phyloP scores from a whole-genome alignment of 2,113 vertebrate genomes.

The Notiomystis cincta region DNA sequence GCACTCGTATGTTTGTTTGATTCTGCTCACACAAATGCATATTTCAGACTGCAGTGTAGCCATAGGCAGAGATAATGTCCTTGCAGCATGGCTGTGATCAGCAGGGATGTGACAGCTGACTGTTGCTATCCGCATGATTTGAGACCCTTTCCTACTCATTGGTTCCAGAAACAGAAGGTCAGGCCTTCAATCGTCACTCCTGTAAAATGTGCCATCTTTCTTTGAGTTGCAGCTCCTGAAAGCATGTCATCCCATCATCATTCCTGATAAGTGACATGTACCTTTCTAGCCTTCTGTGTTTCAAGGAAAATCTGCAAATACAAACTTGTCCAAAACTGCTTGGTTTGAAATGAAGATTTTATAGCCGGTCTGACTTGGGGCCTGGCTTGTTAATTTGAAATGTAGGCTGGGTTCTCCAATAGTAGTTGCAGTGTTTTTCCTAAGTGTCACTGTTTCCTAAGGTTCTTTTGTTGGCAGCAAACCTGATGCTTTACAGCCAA shows the following conservation, averaged over 20 bases:
- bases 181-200: neutral
- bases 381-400: neutral
- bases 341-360: neutral
- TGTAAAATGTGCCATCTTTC: neutral
- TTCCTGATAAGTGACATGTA: neutral
- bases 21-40: neutral
- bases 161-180: neutral
- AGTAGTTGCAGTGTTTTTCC: neutral
- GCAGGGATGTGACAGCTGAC: conserved; percentile 40
- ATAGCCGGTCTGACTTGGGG: neutral
- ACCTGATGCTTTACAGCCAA: neutral
- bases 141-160: conserved; percentile 15
- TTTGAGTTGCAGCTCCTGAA: neutral
- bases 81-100: conserved; percentile 8
- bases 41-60: conserved; percentile 6
- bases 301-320: neutral
- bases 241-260: neutral
- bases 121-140: conserved; percentile 1
- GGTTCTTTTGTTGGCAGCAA: neutral
- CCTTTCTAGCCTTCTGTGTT: neutral
- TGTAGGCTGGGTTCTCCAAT: neutral
- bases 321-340: neutral
- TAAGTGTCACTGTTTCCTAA: neutral
- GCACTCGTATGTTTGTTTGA: neutral
- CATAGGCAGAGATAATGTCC: neutral